These are phyloP conservation scores for Synanthedon myopaeformis DNA, from an alignment of 2,888 invertebrate species.

Conservation along the genomic window DNA sequence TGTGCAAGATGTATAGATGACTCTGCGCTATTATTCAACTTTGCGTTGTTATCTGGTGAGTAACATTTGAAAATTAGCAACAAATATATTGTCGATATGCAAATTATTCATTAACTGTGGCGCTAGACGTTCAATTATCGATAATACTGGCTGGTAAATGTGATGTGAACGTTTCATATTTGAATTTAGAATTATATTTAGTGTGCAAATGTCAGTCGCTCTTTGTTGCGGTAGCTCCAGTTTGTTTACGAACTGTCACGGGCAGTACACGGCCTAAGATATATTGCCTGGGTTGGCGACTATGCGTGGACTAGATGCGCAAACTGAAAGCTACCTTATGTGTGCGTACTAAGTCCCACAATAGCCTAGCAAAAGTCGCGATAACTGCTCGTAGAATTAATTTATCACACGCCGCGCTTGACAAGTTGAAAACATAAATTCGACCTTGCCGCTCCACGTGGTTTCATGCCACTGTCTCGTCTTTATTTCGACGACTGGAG, in stretches of 20 bases:
- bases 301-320: conserved; percentile 54
- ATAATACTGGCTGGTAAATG: conserved; percentile 15
- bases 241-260: conserved; percentile 73
- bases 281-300: conserved; percentile 71
- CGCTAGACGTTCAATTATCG: conserved; percentile 14
- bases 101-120: conserved; percentile 14
- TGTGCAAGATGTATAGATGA: conserved; percentile 70
- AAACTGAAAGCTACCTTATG: conserved; percentile 27
- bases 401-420: conserved; percentile 71
- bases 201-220: conserved; percentile 27
- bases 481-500: conserved; percentile 26
- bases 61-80: conserved; percentile 11
- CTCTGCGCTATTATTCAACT: conserved; percentile 43
- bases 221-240: conserved; percentile 69
- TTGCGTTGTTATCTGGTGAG: conserved; percentile 54
- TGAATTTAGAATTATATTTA: conserved; percentile 16
- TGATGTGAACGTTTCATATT: conserved; percentile 8
- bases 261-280: conserved; percentile 71
- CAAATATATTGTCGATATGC: conserved; percentile 10
- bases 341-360: conserved; percentile 16
- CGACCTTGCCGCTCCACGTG: conserved; percentile 70
- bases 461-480: conserved; percentile 41
- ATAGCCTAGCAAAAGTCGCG: conserved; percentile 17
- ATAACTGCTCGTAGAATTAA: conserved; percentile 70
- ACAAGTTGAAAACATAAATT: conserved; percentile 73